Evolutionary conservation across 1,140 invertebrate species (phyloP).

Genomic region (Batillaria attramentaria): DNA sequence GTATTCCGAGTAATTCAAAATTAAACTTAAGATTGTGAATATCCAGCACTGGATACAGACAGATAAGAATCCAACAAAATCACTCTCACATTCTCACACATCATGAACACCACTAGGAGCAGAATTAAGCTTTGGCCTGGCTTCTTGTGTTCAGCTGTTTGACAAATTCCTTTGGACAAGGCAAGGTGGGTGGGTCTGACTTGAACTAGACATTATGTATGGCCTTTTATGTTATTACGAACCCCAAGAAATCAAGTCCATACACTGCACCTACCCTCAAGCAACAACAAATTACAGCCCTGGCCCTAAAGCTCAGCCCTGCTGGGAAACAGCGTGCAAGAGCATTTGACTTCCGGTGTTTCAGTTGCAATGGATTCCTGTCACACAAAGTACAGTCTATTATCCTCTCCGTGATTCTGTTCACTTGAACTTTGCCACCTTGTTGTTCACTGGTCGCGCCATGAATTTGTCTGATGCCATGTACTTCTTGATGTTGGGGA

Average conservation of each 20-base stretch:
- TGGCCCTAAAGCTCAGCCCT: background rate
- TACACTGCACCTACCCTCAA: background rate
- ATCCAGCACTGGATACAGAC: too few relatives aligned
- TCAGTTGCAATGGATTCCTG: background rate
- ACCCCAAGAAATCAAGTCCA: background rate
- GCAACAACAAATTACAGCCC: background rate
- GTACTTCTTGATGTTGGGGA: conserved; percentile 53
- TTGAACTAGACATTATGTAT: background rate
- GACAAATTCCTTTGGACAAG: too few relatives aligned
- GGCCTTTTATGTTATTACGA: background rate
- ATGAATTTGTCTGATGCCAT: conserved; percentile 43
- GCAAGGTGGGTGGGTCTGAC: background rate
- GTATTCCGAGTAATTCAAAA: too few relatives aligned
- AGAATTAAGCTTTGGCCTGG: too few relatives aligned
- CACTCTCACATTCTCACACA: too few relatives aligned
- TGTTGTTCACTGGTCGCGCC: conserved; percentile 56
- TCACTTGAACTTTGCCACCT: conserved; percentile 48
- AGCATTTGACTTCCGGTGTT: too few relatives aligned
- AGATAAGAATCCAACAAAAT: too few relatives aligned
- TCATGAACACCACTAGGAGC: too few relatives aligned
- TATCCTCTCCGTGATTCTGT: background rate
- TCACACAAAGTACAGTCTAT: background rate
- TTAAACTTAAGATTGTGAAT: too few relatives aligned
- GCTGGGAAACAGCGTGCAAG: too few relatives aligned
- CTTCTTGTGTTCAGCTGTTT: too few relatives aligned